Base-by-base conservation (phyloP, 2,113 vertebrate genomes). In the Tachycineta bicolor region DNA sequence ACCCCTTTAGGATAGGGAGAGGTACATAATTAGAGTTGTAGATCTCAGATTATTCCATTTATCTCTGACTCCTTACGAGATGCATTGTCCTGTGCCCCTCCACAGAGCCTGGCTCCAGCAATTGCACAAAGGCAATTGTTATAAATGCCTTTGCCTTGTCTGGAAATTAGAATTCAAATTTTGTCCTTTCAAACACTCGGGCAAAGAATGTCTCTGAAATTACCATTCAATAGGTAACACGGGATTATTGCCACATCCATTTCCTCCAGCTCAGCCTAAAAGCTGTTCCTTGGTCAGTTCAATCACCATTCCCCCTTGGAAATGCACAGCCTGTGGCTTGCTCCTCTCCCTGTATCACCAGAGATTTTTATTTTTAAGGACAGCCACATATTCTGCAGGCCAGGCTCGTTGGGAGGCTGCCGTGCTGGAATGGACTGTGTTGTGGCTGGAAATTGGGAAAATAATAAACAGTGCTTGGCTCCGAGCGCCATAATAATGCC, bases 121-220 rank as follows among this genome's bases (percentile, higher is more conserved):
- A 78, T 63, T 91, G n/a, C 83, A 65, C 58, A 65, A 29, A 87
- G 62, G 55, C 68, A 83, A 73, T 82, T 68, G 70, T 89, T 87
- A 47, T 29, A 77, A 94, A 76, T 91, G 71, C 65, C 79, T 91
- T 56, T 79, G 70, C 65, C 50, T 92, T 59, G 82, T 86, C 83
- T 75, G 63, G 64, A 90, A 93, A 93, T 80, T 82, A 93, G 65
- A 91, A 95, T 94, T 97, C 77, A 90, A 93, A 93, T 89, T 90
- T 94, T 91, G 87, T 91, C 93, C 89, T 91, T 94, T 93, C 78
- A 85, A 78, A 87, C 64, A 14, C 46, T 83, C 70, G 13, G 13
- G 41, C 63, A 81, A 90, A 33, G 87, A 37, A 68, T 33, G 18
- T 33, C 63, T 79, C 55, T 60, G 64, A 69, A 94, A 79, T 91